Evolutionary conservation across 2,888 invertebrate species (phyloP), one percentile per base, ranked within the genome.

Genomic region (Craniophora ligustri): DNA sequence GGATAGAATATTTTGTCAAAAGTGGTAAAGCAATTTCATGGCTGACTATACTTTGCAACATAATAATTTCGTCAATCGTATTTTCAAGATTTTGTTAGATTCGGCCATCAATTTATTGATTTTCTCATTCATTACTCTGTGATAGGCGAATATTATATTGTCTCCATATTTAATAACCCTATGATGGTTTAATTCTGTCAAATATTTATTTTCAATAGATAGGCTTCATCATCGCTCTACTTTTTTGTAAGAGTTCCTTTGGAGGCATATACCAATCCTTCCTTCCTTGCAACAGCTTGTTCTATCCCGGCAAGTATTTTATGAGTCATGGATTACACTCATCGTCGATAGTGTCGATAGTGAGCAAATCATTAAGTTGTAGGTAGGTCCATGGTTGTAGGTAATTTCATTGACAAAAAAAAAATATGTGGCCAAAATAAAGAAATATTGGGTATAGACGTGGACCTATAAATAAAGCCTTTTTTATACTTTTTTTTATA

Each of bases 221-320:
- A 0, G 91, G 91, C 63, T 86, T 87, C 35, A 91, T 54, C 2
- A 89, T 86, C 1, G 78, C 66, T 55, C 79, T 82, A 16, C 88
- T 84, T 60, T 80, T 78, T 51, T 87, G 72, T 1, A 91, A 68
- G 13, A 48, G 18, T 2, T 88, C 87, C 32, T 79, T 63, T 0
- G 92, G 91, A 6, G 88, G 85, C 26, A 86, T 70, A 60, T 76
- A 88, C 91, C 91, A 91, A 48, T 90, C 86, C 49, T 49, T 80
- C 0, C 91, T 91, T 5, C 91, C 91, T 61, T 85, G 84, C 77
- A 91, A 68, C 0, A n/a, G 82, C 81, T 0, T 91, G 91, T 56
- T 90, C 88, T 0, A 92, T 67, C 0, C 91, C 91, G 1, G 88
- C 90, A 1, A 91, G 78, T 1, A 85, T 75, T 64, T 88, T 91